phyloP scores from a whole-genome alignment of 2,113 vertebrate genomes.

The Telmatochromis sp. region DNA sequence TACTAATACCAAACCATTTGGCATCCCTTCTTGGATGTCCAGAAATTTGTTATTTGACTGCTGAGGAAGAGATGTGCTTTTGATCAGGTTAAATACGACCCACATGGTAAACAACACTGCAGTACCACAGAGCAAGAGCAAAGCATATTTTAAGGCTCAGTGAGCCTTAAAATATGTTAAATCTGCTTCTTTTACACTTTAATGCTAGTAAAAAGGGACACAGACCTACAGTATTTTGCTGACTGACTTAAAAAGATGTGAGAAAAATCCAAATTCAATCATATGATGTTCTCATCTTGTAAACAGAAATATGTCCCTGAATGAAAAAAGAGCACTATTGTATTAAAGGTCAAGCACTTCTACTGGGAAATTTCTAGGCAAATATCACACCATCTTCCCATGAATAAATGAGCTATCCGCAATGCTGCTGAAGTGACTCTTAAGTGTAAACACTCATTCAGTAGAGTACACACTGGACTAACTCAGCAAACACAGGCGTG shows the following conservation, averaged over 20 bases:
- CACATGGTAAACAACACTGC: not conserved
- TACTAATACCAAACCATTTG: not conserved
- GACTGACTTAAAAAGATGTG: not conserved
- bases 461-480: not conserved
- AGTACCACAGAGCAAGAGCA: not conserved
- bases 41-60: not conserved
- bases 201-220: not conserved
- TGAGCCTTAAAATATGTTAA: not conserved
- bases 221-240: not conserved
- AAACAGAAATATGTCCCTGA: not conserved
- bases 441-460: conserved; percentile 8
- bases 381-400: conserved; percentile 4
- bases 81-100: not conserved
- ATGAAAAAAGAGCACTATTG: not conserved
- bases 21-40: not conserved
- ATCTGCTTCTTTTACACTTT: not conserved
- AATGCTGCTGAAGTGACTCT: not conserved
- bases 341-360: conserved; percentile 30
- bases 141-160: not conserved
- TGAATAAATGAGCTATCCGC: conserved; percentile 15
- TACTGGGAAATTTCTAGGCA: conserved; percentile 16
- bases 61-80: not conserved
- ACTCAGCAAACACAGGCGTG: not conserved
- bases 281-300: not conserved
- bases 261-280: not conserved